Evolutionary conservation across 2,888 invertebrate genomes (phyloP), one percentile per base, ranked within the genome.

Genomic region (Maniola hyperantus): DNA sequence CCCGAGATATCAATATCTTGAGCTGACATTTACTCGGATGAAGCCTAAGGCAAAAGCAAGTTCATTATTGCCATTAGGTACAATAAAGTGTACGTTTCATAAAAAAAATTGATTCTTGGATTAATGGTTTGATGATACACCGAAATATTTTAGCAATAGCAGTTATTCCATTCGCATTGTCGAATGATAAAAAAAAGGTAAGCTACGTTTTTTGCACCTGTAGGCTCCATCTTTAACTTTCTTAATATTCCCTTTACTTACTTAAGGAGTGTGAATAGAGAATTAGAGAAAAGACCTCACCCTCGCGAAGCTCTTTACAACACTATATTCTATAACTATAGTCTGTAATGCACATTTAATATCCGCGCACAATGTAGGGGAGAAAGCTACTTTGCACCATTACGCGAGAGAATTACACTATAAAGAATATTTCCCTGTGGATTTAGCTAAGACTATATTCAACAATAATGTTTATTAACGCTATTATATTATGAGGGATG

Each of bases 371-470:
- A 50, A 34, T 33, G 60, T 39, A 36, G 60, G 60, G 60, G 60
- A 61, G 60, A 61, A 61, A 61, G 60, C 60, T 39, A 61, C 50
- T 61, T 61, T 61, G 60, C 50, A 36, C 60, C 60, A 61, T 61
- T 61, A 61, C 36, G 48, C 60, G 36, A 61, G 60, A 48, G 18
- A 61, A 50, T 61, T 50, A 50, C 60, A 50, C 50, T 50, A 50
- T 61, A 61, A 61, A 61, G 60, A 61, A 61, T 50, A 61, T 61
- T 61, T 61, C 60, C 60, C 60, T 36, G 50, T 20, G 48, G 60
- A 7, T 50, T 61, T 36, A 61, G 36, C 20, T 61, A 34, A 50
- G 60, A 34, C 8, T n/a, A 50, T 36, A 34, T 50, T 50, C 46
- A 46, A 33, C 59, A 46, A 15, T 57, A 42, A 33, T 34, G 53